These are phyloP conservation scores for Lindbergichthys nudifrons DNA, from an alignment of 2,797 vertebrate genomes.

Conservation along the genomic window DNA sequence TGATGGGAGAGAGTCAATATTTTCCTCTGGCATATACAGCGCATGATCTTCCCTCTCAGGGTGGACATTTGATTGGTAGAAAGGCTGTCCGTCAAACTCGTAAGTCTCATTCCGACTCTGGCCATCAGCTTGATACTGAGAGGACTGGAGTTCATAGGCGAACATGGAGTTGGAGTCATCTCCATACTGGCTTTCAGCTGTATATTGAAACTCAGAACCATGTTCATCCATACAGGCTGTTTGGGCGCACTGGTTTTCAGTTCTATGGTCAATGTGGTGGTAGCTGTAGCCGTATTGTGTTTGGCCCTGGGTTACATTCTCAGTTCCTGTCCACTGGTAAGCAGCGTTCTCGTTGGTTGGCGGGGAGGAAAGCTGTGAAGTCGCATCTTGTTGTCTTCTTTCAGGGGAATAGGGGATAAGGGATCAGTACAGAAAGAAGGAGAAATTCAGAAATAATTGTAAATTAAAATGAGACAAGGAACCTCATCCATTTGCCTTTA, in stretches of 20 bases:
- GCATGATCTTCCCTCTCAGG: slow-evolving; percentile 65
- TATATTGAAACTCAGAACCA: slow-evolving; percentile 38
- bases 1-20: slow-evolving; percentile 64
- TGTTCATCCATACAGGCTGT: slow-evolving; percentile 32
- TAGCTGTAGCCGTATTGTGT: slow-evolving; percentile 78
- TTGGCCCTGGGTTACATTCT: slow-evolving; percentile 60
- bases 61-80: slow-evolving; percentile 48
- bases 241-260: slow-evolving; percentile 61
- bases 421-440: slow-evolving; percentile 19
- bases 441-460: slow-evolving; percentile 33
- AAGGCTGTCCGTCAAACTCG: slow-evolving; percentile 47
- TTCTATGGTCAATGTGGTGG: slow-evolving; percentile 81
- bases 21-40: slow-evolving; percentile 68
- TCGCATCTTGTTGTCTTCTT: slow-evolving; percentile 59
- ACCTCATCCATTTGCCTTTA: not conserved
- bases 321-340: slow-evolving; percentile 61
- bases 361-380: slow-evolving; percentile 41
- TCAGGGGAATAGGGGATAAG: not conserved
- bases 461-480: slow-evolving; percentile 25
- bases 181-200: slow-evolving; percentile 36
- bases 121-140: slow-evolving; percentile 42
- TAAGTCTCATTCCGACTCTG: slow-evolving; percentile 49
- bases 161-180: slow-evolving; percentile 15
- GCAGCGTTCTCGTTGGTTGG: slow-evolving; percentile 39
- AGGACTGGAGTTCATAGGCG: slow-evolving; percentile 40